Evolutionary conservation across 2,797 vertebrate species (phyloP).

Genomic region (Crocodylus rhombifer): DNA sequence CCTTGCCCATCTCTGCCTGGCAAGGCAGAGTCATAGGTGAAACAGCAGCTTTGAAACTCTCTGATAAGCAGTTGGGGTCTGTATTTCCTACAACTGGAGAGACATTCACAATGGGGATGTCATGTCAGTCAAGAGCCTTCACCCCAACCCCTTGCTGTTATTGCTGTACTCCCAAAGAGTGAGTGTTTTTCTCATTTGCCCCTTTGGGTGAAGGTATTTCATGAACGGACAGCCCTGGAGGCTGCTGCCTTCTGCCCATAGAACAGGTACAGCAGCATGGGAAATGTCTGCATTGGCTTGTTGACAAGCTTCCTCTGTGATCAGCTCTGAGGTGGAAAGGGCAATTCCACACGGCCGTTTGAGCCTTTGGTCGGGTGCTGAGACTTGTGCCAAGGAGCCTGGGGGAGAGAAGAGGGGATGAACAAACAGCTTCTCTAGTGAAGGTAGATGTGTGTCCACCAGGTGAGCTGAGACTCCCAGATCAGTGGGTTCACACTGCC

Average conservation of each 20-base stretch:
- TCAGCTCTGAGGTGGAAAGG: background rate
- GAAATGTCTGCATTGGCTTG: background rate
- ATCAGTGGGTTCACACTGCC: background rate
- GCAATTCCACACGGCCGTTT: background rate
- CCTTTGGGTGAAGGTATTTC: background rate
- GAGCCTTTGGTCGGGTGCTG: background rate
- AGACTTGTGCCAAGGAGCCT: background rate
- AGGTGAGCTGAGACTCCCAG: rapidly evolving
- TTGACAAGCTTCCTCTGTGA: background rate
- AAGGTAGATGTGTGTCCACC: background rate
- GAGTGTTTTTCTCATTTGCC: background rate
- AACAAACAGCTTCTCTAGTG: background rate
- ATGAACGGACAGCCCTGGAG: background rate
- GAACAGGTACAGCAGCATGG: background rate
- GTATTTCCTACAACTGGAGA: background rate
- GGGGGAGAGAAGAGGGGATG: background rate
- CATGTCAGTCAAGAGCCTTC: background rate
- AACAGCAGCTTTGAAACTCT: background rate
- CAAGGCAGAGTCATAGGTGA: background rate
- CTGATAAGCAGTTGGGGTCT: background rate
- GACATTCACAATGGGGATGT: background rate
- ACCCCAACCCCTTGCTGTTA: background rate
- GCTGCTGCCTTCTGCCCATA: background rate
- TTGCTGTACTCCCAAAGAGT: background rate
- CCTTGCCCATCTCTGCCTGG: background rate